A percentile compares a stretch with the other conserved stretches of the same genome.
These are phyloP conservation scores for Thalassaphorura encarpata DNA, from an alignment of 1,140 invertebrate species.

Conservation along the genomic window DNA sequence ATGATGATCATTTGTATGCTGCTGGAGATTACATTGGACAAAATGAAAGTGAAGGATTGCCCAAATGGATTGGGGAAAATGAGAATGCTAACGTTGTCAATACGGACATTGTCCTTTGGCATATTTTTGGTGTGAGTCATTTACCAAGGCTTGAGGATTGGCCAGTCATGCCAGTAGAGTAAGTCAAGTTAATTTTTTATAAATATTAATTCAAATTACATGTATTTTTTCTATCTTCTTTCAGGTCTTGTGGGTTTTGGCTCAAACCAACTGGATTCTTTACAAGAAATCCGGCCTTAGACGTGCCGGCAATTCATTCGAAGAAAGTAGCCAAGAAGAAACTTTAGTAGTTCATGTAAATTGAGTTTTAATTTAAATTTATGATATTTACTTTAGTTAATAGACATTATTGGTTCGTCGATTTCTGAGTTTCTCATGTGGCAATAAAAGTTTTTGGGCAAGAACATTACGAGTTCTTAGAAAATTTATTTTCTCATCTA, in stretches of 20 bases:
- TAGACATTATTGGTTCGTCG: too few relatives aligned
- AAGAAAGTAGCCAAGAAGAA: too few relatives aligned
- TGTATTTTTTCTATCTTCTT: not conserved
- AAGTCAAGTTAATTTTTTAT: not conserved
- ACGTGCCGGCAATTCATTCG: slow-evolving; percentile 20
- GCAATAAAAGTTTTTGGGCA: too few relatives aligned
- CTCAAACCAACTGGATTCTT: slow-evolving; percentile 31
- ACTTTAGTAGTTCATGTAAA: too few relatives aligned
- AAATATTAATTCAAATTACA: not conserved
- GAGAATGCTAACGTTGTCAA: slow-evolving; percentile 16
- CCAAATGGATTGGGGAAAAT: slow-evolving; percentile 16
- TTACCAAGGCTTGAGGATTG: slow-evolving; percentile 21
- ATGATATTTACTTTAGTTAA: too few relatives aligned
- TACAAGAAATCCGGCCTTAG: slow-evolving; percentile 17
- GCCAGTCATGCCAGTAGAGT: slow-evolving; percentile 27
- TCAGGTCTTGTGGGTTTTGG: slow-evolving; percentile 26
- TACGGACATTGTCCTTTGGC: slow-evolving; percentile 24
- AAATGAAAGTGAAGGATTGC: slow-evolving; percentile 16
- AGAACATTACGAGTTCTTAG: too few relatives aligned
- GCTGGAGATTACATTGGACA: slow-evolving; percentile 21
- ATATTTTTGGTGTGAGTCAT: slow-evolving; percentile 18
- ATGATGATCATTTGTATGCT: slow-evolving; percentile 5
- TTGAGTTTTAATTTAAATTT: too few relatives aligned
- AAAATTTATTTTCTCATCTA: too few relatives aligned
- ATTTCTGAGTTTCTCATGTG: too few relatives aligned